Percentiles rank a stretch among this genome's conserved stretches.
These are phyloP conservation scores for Misgurnus anguillicaudatus DNA, from an alignment of 2,113 vertebrate species.

Conservation along the genomic window DNA sequence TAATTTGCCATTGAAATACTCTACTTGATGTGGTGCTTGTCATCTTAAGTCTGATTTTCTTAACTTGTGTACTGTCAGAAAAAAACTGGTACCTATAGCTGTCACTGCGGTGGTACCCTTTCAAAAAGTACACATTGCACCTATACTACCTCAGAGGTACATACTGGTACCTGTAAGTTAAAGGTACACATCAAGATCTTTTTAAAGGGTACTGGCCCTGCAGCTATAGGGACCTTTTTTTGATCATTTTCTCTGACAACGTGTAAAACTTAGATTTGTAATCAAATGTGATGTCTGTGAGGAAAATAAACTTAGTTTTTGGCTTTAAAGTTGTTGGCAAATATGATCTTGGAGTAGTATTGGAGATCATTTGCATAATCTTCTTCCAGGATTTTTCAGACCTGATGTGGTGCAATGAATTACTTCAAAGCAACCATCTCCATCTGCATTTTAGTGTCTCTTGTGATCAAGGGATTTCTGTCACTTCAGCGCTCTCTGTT, in stretches of 20 bases:
- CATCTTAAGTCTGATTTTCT: conserved; percentile 9
- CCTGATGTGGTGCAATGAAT: conserved; percentile 56
- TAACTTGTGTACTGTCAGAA: not conserved
- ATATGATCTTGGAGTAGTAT: not conserved
- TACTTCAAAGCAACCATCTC: conserved; percentile 16
- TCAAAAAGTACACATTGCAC: no score
- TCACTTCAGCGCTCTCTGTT: not conserved
- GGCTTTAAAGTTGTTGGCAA: not conserved
- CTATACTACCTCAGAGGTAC: no score
- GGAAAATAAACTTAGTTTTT: not conserved
- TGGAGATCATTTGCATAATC: not conserved
- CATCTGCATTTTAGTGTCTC: not conserved
- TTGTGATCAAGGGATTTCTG: not conserved
- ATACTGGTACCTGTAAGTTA: no score
- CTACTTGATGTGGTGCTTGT: conserved; percentile 61
- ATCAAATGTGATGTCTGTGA: not conserved
- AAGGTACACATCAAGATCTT: no score
- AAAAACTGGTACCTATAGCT: no score
- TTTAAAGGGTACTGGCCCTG: no score
- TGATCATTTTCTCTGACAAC: no score
- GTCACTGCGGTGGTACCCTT: no score
- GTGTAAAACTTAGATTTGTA: not conserved
- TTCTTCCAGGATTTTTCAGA: conserved; percentile 56
- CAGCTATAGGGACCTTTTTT: no score
- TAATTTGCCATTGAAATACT: conserved; percentile 60